Percentiles rank a stretch among this genome's conserved stretches.
phyloP scores from a whole-genome alignment of 1,140 invertebrate genomes.

The Drosophila nebulosa region DNA sequence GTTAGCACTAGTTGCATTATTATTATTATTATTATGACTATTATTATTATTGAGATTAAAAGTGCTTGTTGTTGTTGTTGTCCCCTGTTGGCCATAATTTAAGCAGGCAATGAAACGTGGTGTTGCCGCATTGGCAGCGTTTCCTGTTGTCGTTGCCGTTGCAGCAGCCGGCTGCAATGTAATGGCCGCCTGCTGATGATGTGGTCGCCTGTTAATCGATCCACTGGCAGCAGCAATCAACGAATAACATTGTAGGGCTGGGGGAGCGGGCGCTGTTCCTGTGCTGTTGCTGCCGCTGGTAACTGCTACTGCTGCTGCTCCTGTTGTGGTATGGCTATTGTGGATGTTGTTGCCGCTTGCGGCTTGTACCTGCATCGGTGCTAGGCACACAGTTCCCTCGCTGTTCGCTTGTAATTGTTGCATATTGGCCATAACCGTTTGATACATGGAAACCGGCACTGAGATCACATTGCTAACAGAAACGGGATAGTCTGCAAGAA shows the following conservation, averaged over 20 bases:
- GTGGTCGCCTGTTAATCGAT: background rate
- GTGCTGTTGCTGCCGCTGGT: conserved; percentile 5
- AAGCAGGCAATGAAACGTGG: background rate
- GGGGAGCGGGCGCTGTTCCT: background rate
- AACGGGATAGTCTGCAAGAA: conserved; percentile 87
- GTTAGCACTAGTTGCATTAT: background rate
- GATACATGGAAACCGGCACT: conserved; percentile 97
- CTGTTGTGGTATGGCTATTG: conserved; percentile 11
- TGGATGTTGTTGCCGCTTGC: background rate
- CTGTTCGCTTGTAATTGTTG: conserved; percentile 88
- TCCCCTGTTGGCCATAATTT: background rate
- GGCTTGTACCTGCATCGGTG: conserved; percentile 88
- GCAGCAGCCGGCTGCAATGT: background rate
- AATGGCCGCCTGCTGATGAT: background rate
- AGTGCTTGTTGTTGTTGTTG: background rate
- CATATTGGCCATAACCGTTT: conserved; percentile 96
- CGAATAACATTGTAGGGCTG: conserved; percentile 5
- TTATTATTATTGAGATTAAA: conserved; percentile 6
- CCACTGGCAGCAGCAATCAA: background rate
- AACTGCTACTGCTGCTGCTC: background rate
- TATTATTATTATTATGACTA: conserved; percentile 19
- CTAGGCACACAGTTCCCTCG: conserved; percentile 90
- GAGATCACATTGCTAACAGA: conserved; percentile 97
- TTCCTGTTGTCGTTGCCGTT: background rate
- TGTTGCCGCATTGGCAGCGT: background rate